A percentile compares a stretch with the other conserved stretches of the same genome.
phyloP scores from a whole-genome alignment of 2,888 invertebrate genomes.

The Belgica antarctica region DNA sequence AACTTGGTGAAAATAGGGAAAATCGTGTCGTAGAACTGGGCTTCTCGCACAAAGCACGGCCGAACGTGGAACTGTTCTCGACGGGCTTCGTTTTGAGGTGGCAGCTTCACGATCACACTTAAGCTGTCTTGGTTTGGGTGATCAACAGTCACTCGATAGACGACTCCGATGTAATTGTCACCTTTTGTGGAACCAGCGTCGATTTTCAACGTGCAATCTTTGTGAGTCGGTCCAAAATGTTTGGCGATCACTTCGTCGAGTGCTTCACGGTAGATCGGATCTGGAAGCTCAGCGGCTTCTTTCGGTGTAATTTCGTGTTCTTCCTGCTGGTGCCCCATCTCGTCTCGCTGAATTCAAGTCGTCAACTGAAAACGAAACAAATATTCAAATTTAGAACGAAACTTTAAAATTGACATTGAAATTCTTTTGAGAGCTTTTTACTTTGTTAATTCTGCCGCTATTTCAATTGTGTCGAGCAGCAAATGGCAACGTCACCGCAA shows the following conservation, averaged over 20 bases:
- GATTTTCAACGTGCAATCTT: constrained; percentile 46
- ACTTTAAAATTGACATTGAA: constrained; percentile 34
- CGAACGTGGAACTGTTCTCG: constrained; percentile 51
- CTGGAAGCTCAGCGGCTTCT: too few relatives aligned
- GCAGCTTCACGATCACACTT: constrained; percentile 49
- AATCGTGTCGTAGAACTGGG: constrained; percentile 50
- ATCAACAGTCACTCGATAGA: constrained; percentile 48
- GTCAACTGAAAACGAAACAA: constrained; percentile 39
- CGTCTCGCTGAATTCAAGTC: too few relatives aligned
- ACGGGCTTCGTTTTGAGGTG: constrained; percentile 49
- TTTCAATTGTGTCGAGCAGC: too few relatives aligned
- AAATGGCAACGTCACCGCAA: too few relatives aligned
- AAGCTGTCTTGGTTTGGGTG: neutral
- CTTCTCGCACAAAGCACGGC: constrained; percentile 50
- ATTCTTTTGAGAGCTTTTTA: too few relatives aligned
- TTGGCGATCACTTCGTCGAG: constrained; percentile 48
- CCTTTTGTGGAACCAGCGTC: constrained; percentile 50
- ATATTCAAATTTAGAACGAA: constrained; percentile 39
- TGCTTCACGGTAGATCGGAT: constrained; percentile 46
- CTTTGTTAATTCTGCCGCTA: too few relatives aligned
- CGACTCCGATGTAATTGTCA: constrained; percentile 51
- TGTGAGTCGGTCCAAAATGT: constrained; percentile 44
- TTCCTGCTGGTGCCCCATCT: too few relatives aligned
- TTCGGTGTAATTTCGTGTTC: too few relatives aligned
- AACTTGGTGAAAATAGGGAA: constrained; percentile 49